Conservation (phyloP, 2,797 vertebrate species). For the Sebastes variabilis region DNA sequence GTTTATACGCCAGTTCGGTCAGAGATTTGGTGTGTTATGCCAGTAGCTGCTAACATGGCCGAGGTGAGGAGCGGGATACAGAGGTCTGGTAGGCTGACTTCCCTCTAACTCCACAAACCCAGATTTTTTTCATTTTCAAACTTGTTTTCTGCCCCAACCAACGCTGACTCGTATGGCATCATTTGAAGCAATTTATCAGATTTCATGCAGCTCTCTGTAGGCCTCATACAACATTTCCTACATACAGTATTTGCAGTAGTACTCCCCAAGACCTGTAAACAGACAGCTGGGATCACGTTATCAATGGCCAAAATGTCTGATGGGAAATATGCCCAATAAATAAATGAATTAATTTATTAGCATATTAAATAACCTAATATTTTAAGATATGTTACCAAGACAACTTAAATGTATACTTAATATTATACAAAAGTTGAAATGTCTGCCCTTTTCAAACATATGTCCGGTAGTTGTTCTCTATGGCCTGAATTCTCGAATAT, state of each 20-base stretch:
- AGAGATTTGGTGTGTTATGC: background rate
- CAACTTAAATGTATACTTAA: too few relatives aligned
- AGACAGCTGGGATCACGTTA: background rate
- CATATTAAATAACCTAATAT: too few relatives aligned
- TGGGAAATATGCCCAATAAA: too few relatives aligned
- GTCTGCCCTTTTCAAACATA: too few relatives aligned
- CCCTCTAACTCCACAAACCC: background rate
- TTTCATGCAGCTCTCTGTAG: background rate
- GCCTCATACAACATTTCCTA: background rate
- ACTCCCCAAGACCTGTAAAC: background rate
- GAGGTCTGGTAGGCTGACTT: background rate
- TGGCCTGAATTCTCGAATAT: too few relatives aligned
- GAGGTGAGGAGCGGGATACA: background rate
- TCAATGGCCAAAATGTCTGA: too few relatives aligned
- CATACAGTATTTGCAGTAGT: background rate
- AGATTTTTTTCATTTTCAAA: background rate
- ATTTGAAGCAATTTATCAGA: background rate
- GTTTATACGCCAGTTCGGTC: background rate
- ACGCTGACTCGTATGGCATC: background rate
- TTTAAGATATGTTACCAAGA: too few relatives aligned
- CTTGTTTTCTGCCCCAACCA: background rate
- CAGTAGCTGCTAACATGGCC: background rate
- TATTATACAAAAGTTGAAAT: too few relatives aligned
- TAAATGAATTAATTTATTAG: too few relatives aligned
- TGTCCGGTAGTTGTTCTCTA: too few relatives aligned